Evolutionary conservation across 1,140 invertebrate genomes (phyloP).

Genomic region (Hylaeus volcanicus): DNA sequence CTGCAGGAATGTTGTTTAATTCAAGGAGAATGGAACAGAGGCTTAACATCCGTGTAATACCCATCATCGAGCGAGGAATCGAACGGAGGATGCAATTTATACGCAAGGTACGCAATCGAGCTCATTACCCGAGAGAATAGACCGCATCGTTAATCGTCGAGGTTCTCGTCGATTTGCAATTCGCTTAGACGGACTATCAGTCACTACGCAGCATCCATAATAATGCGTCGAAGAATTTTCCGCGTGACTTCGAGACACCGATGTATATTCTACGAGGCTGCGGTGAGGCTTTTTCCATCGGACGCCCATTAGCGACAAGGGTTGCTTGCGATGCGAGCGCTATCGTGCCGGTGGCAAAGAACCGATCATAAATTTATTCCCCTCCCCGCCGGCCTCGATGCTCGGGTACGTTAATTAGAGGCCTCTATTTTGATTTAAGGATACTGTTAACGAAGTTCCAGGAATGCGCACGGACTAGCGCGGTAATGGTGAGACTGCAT

Average conservation of each 20-base stretch:
- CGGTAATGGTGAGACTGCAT: constrained; percentile 37
- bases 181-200: neutral
- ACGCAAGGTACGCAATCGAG: neutral
- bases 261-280: neutral
- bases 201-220: constrained; percentile 1
- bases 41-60: too few relatives aligned
- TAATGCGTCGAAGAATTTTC: constrained; percentile 20
- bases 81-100: constrained; percentile 18
- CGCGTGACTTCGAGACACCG: constrained; percentile 7
- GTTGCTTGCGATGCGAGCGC: neutral
- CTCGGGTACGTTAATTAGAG: constrained; percentile 38
- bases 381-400: neutral
- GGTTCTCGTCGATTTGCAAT: constrained; percentile 13
- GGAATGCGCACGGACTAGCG: constrained; percentile 41
- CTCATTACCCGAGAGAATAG: constrained; percentile 3
- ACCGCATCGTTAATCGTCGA: neutral
- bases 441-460: constrained; percentile 57
- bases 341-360: constrained; percentile 10
- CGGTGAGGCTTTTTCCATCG: constrained; percentile 4
- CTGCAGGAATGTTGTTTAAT: too few relatives aligned
- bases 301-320: constrained; percentile 27
- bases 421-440: constrained; percentile 56
- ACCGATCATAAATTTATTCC: constrained; percentile 40
- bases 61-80: neutral
- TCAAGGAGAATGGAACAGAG: too few relatives aligned